Evolutionary conservation across 2,888 invertebrate genomes (phyloP).

Genomic region (Rotaria socialis): DNA sequence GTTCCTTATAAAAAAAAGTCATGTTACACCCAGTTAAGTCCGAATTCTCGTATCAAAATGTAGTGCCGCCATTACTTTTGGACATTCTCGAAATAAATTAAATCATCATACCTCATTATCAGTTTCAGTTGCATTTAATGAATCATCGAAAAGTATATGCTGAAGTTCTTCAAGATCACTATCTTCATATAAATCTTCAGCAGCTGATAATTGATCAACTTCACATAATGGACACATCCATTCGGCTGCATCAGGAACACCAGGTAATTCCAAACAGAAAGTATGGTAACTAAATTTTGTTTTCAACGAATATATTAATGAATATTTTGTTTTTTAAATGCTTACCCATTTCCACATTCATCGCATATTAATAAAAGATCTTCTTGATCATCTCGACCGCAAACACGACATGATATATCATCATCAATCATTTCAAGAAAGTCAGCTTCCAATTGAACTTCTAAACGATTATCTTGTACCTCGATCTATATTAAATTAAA

Average conservation of each 20-base stretch:
- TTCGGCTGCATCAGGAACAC: not conserved
- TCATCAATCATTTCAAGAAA: constrained; percentile 10
- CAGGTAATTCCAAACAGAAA: not conserved
- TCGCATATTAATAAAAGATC: not conserved
- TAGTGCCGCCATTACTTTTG: no score
- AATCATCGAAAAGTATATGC: not conserved
- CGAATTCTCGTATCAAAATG: no score
- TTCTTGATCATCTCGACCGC: not conserved
- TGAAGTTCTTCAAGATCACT: no score
- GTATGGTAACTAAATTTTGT: no score
- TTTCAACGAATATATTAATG: no score
- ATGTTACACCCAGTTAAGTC: no score
- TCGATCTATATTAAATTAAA: not conserved
- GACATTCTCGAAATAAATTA: no score
- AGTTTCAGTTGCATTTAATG: not conserved
- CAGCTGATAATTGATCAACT: not conserved
- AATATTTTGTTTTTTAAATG: no score
- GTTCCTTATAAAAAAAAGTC: no score
- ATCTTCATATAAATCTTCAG: not conserved
- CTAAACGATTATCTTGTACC: not conserved
- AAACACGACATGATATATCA: not conserved
- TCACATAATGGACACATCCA: constrained; percentile 11
- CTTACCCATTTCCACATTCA: not conserved
- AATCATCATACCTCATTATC: no score
- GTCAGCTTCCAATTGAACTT: not conserved